These are phyloP conservation scores for Chamaetylas fuelleborni DNA, from an alignment of 2,113 vertebrate genomes.

Conservation along the genomic window DNA sequence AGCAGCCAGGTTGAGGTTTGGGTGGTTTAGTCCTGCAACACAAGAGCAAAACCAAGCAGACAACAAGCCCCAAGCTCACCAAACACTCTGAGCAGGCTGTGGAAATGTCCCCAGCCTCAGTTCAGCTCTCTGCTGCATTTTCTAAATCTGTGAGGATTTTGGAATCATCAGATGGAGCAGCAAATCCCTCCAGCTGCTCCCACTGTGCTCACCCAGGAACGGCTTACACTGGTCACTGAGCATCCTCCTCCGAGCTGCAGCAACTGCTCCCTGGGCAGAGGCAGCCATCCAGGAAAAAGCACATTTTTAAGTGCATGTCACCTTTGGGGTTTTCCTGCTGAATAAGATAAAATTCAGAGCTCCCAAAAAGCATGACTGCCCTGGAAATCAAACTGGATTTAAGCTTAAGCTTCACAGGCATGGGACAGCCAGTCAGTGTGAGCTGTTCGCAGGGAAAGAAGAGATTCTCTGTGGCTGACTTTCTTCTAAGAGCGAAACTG, in stretches of 20 bases:
- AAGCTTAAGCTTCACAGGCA: neutral
- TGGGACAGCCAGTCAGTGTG: neutral
- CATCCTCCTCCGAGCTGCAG: neutral
- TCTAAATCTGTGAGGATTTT: neutral
- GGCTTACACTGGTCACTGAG: neutral
- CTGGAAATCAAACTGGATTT: neutral
- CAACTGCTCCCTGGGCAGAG: neutral
- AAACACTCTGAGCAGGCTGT: neutral
- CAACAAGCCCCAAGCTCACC: neutral
- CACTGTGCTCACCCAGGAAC: neutral
- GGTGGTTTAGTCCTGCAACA: neutral
- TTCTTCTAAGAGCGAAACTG: too few relatives aligned
- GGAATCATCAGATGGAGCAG: neutral
- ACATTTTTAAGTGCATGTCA: neutral
- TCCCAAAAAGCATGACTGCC: neutral
- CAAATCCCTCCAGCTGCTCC: neutral
- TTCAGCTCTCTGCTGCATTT: neutral
- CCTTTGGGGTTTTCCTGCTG: neutral
- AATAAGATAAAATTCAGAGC: neutral
- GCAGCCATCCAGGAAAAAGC: neutral
- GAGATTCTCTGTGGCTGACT: too few relatives aligned
- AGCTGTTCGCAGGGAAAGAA: too few relatives aligned
- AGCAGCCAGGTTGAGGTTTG: rapidly evolving
- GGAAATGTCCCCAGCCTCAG: neutral
- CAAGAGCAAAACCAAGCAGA: neutral